phyloP scores from a whole-genome alignment of 2,113 vertebrate genomes.

The Pardalotus punctatus region DNA sequence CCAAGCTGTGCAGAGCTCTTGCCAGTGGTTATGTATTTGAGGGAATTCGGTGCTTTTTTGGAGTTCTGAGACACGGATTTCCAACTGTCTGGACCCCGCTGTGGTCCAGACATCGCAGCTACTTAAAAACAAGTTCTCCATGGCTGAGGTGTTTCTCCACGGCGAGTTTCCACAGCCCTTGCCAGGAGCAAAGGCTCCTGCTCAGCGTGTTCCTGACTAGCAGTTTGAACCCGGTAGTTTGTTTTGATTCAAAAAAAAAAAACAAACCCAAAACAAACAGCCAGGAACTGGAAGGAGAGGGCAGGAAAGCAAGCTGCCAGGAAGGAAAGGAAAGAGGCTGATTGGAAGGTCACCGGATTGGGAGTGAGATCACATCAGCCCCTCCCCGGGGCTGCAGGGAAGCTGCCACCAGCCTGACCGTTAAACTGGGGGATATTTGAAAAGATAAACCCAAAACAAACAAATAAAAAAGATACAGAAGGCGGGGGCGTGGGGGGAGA shows the following conservation, averaged over 20 bases:
- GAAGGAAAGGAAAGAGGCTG: neutral
- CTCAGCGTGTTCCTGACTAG: neutral
- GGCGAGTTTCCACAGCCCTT: neutral
- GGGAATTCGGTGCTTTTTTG: neutral
- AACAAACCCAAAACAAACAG: neutral
- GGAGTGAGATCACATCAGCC: neutral
- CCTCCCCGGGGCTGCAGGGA: neutral
- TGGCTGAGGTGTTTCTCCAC: neutral
- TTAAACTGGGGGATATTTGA: conserved; percentile 4
- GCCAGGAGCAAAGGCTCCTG: neutral
- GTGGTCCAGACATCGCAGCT: neutral
- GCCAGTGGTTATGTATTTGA: neutral
- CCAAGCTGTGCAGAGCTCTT: neutral
- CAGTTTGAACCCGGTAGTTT: conserved; percentile 9
- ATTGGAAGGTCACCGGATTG: neutral
- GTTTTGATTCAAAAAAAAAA: conserved; percentile 37
- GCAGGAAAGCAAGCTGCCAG: neutral
- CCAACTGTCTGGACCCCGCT: neutral
- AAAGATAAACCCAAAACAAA: neutral
- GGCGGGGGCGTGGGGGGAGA: neutral
- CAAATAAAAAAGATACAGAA: neutral
- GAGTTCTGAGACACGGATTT: neutral
- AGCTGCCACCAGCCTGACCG: neutral
- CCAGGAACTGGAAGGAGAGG: neutral
- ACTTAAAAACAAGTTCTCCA: neutral